These are phyloP conservation scores for Oreocharis arfaki DNA, from an alignment of 2,113 vertebrate genomes.

Conservation along the genomic window DNA sequence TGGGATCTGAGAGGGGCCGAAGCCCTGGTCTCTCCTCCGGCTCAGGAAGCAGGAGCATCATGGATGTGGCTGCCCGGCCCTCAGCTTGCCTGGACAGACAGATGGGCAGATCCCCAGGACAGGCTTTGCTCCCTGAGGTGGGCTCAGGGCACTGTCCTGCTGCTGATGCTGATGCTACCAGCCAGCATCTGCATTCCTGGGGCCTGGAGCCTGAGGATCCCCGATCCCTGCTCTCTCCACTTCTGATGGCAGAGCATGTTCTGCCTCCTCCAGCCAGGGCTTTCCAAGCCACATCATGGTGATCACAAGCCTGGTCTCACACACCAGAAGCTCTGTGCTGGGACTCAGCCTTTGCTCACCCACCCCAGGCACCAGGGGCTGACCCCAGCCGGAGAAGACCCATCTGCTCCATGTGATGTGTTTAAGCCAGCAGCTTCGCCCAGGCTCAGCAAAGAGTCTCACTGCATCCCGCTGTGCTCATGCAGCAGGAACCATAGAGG, in stretches of 20 bases:
- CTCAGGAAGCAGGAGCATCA: fast-evolving
- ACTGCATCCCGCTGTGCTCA: not conserved
- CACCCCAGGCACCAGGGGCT: not conserved
- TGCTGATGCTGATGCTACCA: not conserved
- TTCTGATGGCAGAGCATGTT: fast-evolving
- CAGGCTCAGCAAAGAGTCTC: not conserved
- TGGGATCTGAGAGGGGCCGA: slow-evolving; percentile 4
- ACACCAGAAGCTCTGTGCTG: not conserved
- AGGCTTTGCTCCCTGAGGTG: not conserved
- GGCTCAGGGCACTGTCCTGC: not conserved
- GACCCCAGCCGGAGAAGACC: not conserved
- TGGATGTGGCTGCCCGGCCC: not conserved
- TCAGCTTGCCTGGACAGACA: fast-evolving
- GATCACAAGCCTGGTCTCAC: not conserved
- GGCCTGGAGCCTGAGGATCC: fast-evolving
- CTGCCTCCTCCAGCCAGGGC: not conserved
- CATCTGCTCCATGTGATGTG: fast-evolving
- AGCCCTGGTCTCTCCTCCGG: not conserved
- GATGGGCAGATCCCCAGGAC: not conserved
- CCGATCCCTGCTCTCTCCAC: fast-evolving
- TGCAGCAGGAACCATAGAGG: not conserved
- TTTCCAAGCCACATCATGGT: not conserved
- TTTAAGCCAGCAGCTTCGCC: not conserved
- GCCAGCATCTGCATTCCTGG: fast-evolving
- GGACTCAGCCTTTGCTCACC: not conserved